These are phyloP conservation scores for Plagodis pulveraria DNA, from an alignment of 2,888 invertebrate species.

Conservation along the genomic window DNA sequence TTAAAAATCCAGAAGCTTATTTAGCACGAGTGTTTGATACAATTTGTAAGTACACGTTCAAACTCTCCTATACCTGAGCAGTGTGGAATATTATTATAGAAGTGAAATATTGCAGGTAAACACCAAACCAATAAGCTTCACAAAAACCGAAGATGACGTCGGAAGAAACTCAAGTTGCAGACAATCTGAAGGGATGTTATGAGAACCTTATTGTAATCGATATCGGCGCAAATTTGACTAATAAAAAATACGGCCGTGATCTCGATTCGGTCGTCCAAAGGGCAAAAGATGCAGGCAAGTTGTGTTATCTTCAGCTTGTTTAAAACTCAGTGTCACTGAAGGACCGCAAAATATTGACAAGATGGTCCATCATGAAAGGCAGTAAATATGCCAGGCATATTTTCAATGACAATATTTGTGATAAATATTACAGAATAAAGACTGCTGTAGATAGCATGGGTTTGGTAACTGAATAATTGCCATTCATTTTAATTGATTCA, in stretches of 20 bases:
- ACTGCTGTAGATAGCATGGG: no score
- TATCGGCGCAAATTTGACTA: slow-evolving; percentile 96
- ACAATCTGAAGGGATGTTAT: slow-evolving; percentile 91
- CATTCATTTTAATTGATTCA: no score
- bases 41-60: slow-evolving; percentile 69
- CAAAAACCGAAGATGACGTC: slow-evolving; percentile 79
- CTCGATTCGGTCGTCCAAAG: slow-evolving; percentile 95
- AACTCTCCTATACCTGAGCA: slow-evolving; percentile 9
- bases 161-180: slow-evolving; percentile 79
- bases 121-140: slow-evolving; percentile 81
- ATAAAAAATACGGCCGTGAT: slow-evolving; percentile 96
- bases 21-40: slow-evolving; percentile 83
- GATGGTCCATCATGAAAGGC: no score
- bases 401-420: no score
- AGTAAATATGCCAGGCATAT: no score
- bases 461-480: no score
- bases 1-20: slow-evolving; percentile 76
- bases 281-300: slow-evolving; percentile 94
- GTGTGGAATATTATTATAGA: slow-evolving; percentile 31
- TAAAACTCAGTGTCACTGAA: no score
- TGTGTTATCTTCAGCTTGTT: background rate
- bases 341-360: no score
- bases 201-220: slow-evolving; percentile 97
- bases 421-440: no score
- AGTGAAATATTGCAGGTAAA: slow-evolving; percentile 63